phyloP scores from a whole-genome alignment of 2,113 vertebrate species.

The Argyrosomus japonicus region DNA sequence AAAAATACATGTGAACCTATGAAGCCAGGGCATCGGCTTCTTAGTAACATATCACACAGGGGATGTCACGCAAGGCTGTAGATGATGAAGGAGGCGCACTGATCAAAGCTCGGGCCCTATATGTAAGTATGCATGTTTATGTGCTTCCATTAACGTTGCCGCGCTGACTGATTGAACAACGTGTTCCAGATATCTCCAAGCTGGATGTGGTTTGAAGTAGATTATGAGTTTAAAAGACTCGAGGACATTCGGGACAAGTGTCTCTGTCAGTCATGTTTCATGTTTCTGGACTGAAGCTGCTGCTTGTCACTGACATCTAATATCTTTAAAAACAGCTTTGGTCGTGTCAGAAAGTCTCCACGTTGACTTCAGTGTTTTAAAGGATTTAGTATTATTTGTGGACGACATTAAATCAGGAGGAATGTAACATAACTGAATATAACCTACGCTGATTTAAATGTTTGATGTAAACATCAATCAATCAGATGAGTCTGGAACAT shows the following conservation, averaged over 20 bases:
- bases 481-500: not conserved
- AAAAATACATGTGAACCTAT: slow-evolving; percentile 73
- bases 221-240: not conserved
- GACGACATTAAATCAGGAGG: not conserved
- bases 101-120: slow-evolving; percentile 46
- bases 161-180: not conserved
- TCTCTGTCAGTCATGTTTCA: not conserved
- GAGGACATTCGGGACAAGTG: not conserved
- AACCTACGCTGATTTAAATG: not conserved
- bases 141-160: slow-evolving; percentile 16
- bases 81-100: slow-evolving; percentile 36
- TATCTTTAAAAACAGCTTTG: not conserved
- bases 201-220: slow-evolving; percentile 8
- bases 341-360: not conserved
- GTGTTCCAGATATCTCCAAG: not conserved
- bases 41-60: slow-evolving; percentile 55
- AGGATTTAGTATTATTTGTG: not conserved
- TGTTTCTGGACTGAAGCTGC: not conserved
- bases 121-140: slow-evolving; percentile 25
- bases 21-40: slow-evolving; percentile 54
- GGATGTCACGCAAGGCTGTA: slow-evolving; percentile 50
- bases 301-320: not conserved
- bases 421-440: not conserved
- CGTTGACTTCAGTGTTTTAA: not conserved
- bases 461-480: not conserved